Evolutionary conservation across 2,113 vertebrate genomes (phyloP), one percentile per base, ranked within the genome.

Genomic region (Hypomesus transpacificus): DNA sequence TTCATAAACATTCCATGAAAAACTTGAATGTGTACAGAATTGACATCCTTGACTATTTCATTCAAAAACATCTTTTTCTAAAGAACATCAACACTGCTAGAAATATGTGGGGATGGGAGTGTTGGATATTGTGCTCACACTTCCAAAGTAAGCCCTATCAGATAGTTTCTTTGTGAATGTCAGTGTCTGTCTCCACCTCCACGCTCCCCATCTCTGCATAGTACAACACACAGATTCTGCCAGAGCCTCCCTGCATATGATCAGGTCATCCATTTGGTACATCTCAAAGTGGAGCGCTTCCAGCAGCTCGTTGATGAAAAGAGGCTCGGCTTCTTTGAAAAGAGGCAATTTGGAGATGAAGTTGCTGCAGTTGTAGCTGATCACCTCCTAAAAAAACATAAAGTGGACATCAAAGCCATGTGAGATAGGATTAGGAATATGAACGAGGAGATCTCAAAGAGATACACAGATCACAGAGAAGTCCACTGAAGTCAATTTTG

Each of bases 121-220:
- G 26, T 34, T 34, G 28, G 26, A 56, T n/a, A 16, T 18, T 16
- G 4, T 34, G 4, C 16, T 18, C 70, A 67, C 74, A 76, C 75
- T 73, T 73, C 58, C 61, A 78, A 70, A 77, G 39, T 66, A 22
- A 28, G 67, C 79, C 56, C 61, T 69, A 66, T 80, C 72, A 65
- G 65, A 68, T 50, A 50, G 54, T 9, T 46, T 69, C 24, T 62
- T 34, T 16, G 65, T 54, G 20, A 53, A 51, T n/a, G 22, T 64
- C 16, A 9, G 18, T 54, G 20, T 26, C 3, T 0, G 58, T 64
- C 64, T 80, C 46, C 70, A 58, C 24, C 64, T 80, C 46, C 70
- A 58, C 24, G 22, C 67, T 62, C 3, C 63, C 54, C 64, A 28
- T 69, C 39, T 71, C 60, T 21, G 60, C 66, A 62, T 76, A 77